These are phyloP conservation scores for Odontocolon sp. DNA, from an alignment of 2,888 invertebrate genomes.

Conservation along the genomic window DNA sequence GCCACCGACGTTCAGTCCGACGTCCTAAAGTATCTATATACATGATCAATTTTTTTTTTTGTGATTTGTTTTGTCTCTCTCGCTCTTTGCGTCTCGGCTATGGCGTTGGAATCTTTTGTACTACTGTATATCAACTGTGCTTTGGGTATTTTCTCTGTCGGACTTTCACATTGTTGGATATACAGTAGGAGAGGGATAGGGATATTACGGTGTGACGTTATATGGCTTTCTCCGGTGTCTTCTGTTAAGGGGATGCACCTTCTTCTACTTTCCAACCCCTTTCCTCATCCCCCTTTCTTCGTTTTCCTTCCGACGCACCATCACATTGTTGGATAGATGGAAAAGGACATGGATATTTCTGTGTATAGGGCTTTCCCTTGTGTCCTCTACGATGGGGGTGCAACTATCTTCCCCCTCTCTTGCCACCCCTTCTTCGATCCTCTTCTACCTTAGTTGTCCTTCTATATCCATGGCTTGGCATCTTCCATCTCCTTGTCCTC, in stretches of 20 bases:
- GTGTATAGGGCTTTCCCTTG: not conserved
- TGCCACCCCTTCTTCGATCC: conserved; percentile 26
- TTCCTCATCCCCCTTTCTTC: too few relatives aligned
- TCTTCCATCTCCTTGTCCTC: conserved; percentile 65
- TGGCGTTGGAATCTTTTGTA: conserved; percentile 46
- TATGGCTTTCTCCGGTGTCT: too few relatives aligned
- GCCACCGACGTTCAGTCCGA: conserved; percentile 11
- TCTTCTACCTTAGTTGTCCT: too few relatives aligned
- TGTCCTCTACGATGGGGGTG: not conserved
- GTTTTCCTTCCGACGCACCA: not conserved
- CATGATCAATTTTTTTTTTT: too few relatives aligned
- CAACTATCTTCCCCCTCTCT: conserved; percentile 4
- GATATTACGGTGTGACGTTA: too few relatives aligned
- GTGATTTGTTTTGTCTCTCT: conserved; percentile 39
- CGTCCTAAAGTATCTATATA: too few relatives aligned
- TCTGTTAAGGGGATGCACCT: not conserved
- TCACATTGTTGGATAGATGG: not conserved
- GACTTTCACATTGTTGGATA: too few relatives aligned
- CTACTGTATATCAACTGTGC: conserved; percentile 18
- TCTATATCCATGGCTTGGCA: conserved; percentile 64
- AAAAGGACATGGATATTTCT: not conserved
- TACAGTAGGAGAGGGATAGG: too few relatives aligned
- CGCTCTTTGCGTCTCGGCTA: conserved; percentile 30
- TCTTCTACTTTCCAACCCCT: not conserved
- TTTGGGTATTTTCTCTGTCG: conserved; percentile 7